A percentile compares a stretch with the other conserved stretches of the same genome.
These are phyloP conservation scores for Anguilla marmorata DNA, from an alignment of 2,797 vertebrate genomes.

Conservation along the genomic window DNA sequence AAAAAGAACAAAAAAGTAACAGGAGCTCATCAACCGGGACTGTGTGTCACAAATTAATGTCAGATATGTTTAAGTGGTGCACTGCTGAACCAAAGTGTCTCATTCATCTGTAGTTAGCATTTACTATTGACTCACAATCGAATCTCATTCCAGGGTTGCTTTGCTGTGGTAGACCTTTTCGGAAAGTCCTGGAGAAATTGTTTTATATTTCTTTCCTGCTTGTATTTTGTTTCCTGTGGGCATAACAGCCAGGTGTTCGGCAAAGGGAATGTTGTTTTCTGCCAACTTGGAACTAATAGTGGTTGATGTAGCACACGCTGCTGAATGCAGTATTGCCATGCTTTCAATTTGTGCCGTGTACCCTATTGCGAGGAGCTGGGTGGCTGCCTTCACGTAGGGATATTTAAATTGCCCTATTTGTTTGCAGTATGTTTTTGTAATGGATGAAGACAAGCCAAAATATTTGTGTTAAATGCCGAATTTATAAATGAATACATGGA, in stretches of 20 bases:
- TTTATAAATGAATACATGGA: background rate
- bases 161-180: conserved; percentile 40
- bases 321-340: conserved; percentile 47
- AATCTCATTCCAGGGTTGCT: conserved; percentile 44
- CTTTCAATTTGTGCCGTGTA: conserved; percentile 64
- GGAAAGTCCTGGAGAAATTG: conserved; percentile 43
- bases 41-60: conserved; percentile 50
- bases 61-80: conserved; percentile 50
- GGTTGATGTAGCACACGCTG: conserved; percentile 58
- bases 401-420: conserved; percentile 56
- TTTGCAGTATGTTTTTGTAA: conserved; percentile 34
- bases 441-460: conserved; percentile 19
- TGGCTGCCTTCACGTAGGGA: conserved; percentile 58
- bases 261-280: conserved; percentile 62
- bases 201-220: conserved; percentile 52
- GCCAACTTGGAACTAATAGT: conserved; percentile 61
- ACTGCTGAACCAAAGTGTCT: conserved; percentile 48
- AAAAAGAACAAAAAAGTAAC: conserved; percentile 56
- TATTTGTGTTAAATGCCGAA: conserved; percentile 19
- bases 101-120: conserved; percentile 49
- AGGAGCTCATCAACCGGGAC: conserved; percentile 47
- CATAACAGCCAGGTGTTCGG: conserved; percentile 68
- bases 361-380: conserved; percentile 52
- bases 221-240: conserved; percentile 62
- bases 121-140: conserved; percentile 48